Percentiles rank a stretch among this genome's conserved stretches.
Conservation (phyloP, 2,797 vertebrate genomes). For the Eulemur rubriventer region DNA sequence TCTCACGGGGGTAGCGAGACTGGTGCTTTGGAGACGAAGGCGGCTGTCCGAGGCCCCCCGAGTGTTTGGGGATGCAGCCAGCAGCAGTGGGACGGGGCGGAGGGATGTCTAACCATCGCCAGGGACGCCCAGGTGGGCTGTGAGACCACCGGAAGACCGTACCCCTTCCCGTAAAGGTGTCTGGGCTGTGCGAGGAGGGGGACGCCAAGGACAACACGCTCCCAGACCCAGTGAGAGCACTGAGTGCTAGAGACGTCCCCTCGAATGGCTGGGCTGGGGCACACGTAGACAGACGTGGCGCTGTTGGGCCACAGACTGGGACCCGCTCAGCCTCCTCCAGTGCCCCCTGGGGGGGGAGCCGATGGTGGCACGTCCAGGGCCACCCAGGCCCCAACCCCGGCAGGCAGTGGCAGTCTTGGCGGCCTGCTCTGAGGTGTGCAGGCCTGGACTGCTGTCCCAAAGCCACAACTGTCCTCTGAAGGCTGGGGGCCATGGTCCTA, state of each 20-base stretch:
- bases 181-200: background rate
- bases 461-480: background rate
- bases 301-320: no score
- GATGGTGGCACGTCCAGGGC: no score
- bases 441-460: background rate
- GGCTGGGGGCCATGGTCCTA: background rate
- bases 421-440: background rate
- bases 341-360: no score
- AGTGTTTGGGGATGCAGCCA: background rate
- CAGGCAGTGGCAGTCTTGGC: background rate
- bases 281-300: background rate
- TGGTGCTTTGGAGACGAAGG: no score
- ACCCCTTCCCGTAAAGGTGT: background rate
- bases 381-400: background rate
- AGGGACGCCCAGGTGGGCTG: background rate
- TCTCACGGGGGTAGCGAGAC: no score
- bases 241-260: no score
- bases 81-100: background rate
- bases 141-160: accelerated
- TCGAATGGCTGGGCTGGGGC: background rate
- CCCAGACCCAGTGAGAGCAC: no score
- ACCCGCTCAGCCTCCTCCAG: no score
- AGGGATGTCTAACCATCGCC: no score
- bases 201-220: background rate
- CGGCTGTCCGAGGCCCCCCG: no score